Evolutionary conservation across 2,113 vertebrate genomes (phyloP), one percentile per base, ranked within the genome.

Genomic region (Colinus virginianus): DNA sequence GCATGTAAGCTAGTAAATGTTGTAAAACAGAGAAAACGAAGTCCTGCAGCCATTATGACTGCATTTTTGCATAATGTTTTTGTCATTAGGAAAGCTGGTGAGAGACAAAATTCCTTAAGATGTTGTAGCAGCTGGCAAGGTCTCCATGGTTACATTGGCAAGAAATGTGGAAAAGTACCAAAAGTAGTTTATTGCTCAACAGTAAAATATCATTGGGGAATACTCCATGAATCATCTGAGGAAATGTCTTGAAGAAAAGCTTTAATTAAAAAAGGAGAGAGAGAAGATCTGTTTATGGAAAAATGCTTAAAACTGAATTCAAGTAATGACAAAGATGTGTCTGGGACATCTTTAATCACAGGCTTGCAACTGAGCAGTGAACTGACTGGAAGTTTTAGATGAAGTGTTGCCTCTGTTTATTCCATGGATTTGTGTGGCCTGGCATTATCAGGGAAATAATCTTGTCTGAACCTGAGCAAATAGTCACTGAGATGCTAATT

Each of bases 81-180:
- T 93, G 59, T 49, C 55, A 58, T 20, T 66, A 45, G 28, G 40
- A 23, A 76, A 76, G 25, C 11, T 43, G 72, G 22, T n/a, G 49
- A 88, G 42, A 88, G 11, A 66, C 5, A 79, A 91, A 76, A 81
- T 77, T 94, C 64, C 68, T 90, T 42, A 74, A 85, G 88, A 42
- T 92, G 53, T 59, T 93, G 42, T 61, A 84, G 80, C 66, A 94
- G 53, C 80, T 90, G 88, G 77, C 62, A 66, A 90, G 40, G 69
- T 94, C 86, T 88, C 92, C 80, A 78, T 90, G 69, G 86, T 94
- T 91, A 90, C 88, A 8, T 7, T 83, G 66, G 77, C 38, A 75
- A 11, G 36, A 75, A 66, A 49, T 71, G 18, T 88, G 53, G 87
- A 68, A 81, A 93, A 78, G 25, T 58, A 90, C 48, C 74, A 91